Base-by-base conservation (phyloP, 2,888 invertebrate species). In the Clanis bilineata region DNA sequence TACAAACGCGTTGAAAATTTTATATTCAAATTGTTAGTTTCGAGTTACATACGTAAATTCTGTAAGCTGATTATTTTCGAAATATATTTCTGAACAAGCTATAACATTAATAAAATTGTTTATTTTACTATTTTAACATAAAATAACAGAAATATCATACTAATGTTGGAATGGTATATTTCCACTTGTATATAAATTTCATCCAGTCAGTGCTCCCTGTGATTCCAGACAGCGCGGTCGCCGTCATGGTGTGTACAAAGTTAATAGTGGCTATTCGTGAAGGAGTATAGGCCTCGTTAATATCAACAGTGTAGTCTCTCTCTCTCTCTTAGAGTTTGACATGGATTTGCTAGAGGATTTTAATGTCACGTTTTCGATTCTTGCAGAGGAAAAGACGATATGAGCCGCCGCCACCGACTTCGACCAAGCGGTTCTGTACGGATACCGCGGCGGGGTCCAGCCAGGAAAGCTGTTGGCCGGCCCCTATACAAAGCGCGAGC, bases 361-460 rank as follows among this genome's bases (percentile, higher is more conserved):
- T 32, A 32, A 51, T 51, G 15, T 32, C 6, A 18, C 18, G 36
- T 45, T 18, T 18, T 36, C 56, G 12, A 25, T 22, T 56, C 65
- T 63, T 66, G 38, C 81, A 92, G 90, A 84, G 90, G 61, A 92
- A 92, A 64, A 80, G 91, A 58, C 84, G 88, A 0, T 83, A 79
- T 61, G 90, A 90, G 39, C 82, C 85, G 0, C 78, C 83, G 0
- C 79, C 79, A 43, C 80, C 85, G 3, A 87, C 85, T 57, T 76
- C 82, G 0, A 81, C 78, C 0, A 92, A 92, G 75, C 87, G 82
- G 67, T 88, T 90, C 68, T 88, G 91, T 44, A 71, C 83, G 0
- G 91, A 90, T 32, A 82, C 82, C 41, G 68, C 76, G 0, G 75
- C 77, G 43, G 65, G 75, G 10, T 64, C 73, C 0, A 70, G 69